Evolutionary conservation across 2,888 invertebrate species (phyloP).

Genomic region (Leucophora obtusa): DNA sequence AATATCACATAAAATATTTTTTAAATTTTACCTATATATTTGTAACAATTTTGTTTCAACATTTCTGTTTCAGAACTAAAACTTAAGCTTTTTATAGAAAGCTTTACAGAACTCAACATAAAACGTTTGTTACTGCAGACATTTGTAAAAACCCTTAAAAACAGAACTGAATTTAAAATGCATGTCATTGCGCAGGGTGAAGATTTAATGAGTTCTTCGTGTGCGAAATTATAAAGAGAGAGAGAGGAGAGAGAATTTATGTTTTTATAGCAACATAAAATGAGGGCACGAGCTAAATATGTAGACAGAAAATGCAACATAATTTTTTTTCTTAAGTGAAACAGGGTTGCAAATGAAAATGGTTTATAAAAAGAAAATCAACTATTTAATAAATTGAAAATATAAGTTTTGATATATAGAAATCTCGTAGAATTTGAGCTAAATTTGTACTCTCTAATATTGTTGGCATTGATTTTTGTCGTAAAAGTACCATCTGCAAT

Average conservation of each 20-base stretch:
- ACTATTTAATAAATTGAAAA: not conserved
- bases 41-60: not conserved
- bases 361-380: too few relatives aligned
- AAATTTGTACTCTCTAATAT: too few relatives aligned
- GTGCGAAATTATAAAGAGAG: not conserved
- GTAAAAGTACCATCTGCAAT: too few relatives aligned
- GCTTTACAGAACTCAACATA: not conserved
- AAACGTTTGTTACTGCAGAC: not conserved
- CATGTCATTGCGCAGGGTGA: conserved; percentile 32
- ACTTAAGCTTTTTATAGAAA: not conserved
- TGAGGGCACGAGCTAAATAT: conserved; percentile 47
- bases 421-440: too few relatives aligned
- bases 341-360: conserved; percentile 16
- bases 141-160: not conserved
- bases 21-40: too few relatives aligned
- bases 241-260: conserved; percentile 1
- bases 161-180: not conserved
- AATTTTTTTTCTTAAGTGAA: conserved; percentile 17
- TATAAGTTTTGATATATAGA: too few relatives aligned
- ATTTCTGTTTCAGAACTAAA: not conserved
- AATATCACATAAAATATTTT: too few relatives aligned
- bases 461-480: too few relatives aligned
- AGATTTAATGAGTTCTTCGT: not conserved
- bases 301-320: conserved; percentile 25
- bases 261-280: conserved; percentile 49